A percentile compares a stretch with the other conserved stretches of the same genome.
Evolutionary conservation across 2,113 vertebrate genomes (phyloP).

Genomic region (Mustela lutreola): DNA sequence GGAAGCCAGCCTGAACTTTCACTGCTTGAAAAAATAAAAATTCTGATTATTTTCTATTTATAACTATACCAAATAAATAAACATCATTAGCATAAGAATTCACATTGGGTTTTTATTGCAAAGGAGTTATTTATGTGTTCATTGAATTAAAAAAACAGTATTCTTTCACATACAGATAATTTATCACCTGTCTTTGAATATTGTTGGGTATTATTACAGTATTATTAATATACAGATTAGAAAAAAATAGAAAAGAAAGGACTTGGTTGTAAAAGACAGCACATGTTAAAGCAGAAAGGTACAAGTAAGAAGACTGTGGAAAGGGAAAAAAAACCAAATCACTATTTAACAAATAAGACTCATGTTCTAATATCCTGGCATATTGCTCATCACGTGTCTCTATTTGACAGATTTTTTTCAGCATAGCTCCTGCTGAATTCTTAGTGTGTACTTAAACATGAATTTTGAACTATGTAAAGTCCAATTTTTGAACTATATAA

Average conservation of each 20-base stretch:
- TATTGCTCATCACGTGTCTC: background rate
- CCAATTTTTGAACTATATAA: background rate
- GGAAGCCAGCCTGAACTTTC: background rate
- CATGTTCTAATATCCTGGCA: background rate
- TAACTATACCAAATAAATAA: background rate
- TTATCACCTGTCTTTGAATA: background rate
- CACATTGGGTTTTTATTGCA: background rate
- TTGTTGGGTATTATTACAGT: background rate
- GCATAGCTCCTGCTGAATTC: background rate
- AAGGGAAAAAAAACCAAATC: background rate
- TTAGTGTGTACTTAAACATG: background rate
- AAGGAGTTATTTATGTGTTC: too few species aligned
- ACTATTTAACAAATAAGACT: background rate
- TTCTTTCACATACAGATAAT: background rate
- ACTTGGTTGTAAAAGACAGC: background rate
- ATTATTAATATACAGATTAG: background rate
- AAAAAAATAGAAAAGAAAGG: background rate
- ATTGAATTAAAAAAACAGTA: background rate
- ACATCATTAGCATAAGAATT: background rate
- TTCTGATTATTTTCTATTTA: background rate
- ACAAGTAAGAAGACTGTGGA: background rate
- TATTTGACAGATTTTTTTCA: conserved; percentile 15
- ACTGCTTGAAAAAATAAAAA: background rate
- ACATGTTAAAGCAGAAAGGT: background rate
- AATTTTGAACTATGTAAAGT: background rate